Evolutionary conservation across 2,113 vertebrate species (phyloP), one percentile per base, ranked within the genome.

Genomic region (Triplophysa rosa): DNA sequence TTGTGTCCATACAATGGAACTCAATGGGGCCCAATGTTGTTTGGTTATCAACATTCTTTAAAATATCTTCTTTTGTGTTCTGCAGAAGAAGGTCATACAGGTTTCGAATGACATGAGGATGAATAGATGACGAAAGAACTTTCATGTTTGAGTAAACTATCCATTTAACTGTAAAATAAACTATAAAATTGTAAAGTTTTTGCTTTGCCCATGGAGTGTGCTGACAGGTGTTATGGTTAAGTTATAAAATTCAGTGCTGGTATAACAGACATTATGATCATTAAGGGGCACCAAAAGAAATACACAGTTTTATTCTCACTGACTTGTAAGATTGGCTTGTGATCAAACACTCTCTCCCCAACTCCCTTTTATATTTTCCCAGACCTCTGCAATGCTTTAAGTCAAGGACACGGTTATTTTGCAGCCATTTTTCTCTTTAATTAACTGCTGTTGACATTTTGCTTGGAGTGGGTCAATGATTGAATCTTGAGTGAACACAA

Each of bases 331-430:
- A 52, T 45, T 77, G 74, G 62, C 74, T 54, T 37, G 19, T 54
- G 62, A 77, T 65, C 42, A 65, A 77, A 65, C 74, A 65, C 45
- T n/a, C 17, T 13, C 65, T 83, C 66, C 65, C 58, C 49, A 69
- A 68, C 74, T 71, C 68, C 73, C 29, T 71, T 84, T 82, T 78
- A 76, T 79, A 65, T 81, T 80, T 68, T 68, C 82, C 65, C 74
- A 79, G 79, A 58, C 37, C 54, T 70, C 69, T 66, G 79, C 52
- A 67, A 56, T 62, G 62, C 54, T 54, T 72, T 45, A 73, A 54
- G 52, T 78, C 84, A 86, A 87, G 89, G 88, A 85, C 86, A 85
- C 49, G 1, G 54, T 26, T 81, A 78, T 81, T 76, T n/a, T 68
- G 9, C n/a, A 37, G 37, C 8, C n/a, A 42, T 58, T 33, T 33